phyloP scores from a whole-genome alignment of 2,797 vertebrate genomes.

The Malurus splendens region DNA sequence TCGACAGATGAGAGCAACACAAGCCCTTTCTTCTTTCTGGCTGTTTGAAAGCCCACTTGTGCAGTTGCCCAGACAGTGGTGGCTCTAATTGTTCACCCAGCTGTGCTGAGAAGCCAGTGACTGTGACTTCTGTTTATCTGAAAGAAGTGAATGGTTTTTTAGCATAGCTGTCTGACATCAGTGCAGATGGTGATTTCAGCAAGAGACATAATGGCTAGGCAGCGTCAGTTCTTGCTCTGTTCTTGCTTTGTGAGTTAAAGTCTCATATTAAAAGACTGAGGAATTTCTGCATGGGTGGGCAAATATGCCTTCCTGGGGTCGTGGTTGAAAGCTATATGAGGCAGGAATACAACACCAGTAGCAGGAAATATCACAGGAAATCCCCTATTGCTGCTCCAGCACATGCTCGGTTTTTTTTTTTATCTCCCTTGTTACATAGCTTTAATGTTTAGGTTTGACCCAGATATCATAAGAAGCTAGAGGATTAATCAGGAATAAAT shows the following conservation, averaged over 20 bases:
- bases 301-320: background rate
- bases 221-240: background rate
- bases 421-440: background rate
- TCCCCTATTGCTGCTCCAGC: background rate
- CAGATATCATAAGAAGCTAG: background rate
- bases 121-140: background rate
- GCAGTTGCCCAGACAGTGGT: background rate
- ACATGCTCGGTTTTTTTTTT: background rate
- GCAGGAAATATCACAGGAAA: background rate
- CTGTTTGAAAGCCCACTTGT: background rate
- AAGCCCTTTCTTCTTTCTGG: conserved; percentile 1
- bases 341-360: background rate
- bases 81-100: conserved; percentile 19
- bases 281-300: background rate
- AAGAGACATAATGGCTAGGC: background rate
- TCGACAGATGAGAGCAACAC: background rate
- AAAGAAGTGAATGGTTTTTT: conserved; percentile 13
- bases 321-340: background rate
- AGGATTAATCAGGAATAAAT: conserved; percentile 18
- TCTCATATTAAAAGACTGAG: background rate
- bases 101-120: conserved; percentile 1
- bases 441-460: conserved; percentile 1
- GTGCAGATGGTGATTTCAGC: conserved; percentile 11
- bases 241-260: background rate
- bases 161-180: conserved; percentile 4